Conservation (phyloP, 2,888 invertebrate species). For the Leucophenga montana region DNA sequence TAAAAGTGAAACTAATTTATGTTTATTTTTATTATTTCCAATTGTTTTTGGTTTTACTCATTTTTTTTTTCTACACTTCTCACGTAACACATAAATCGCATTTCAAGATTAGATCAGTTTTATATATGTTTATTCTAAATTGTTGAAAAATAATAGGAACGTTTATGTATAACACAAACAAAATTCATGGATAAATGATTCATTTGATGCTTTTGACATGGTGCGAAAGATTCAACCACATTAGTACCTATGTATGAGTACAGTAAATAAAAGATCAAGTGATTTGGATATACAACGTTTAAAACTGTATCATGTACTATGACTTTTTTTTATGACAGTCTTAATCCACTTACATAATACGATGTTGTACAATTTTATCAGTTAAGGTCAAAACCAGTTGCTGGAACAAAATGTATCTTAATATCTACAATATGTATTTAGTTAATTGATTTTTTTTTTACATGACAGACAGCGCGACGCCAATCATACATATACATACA, state of each 20-base stretch:
- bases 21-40: too few relatives aligned
- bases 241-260: too few relatives aligned
- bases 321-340: not conserved
- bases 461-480: constrained; percentile 10
- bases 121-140: not conserved
- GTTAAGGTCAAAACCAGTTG: constrained; percentile 13
- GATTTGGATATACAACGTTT: too few relatives aligned
- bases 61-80: constrained; percentile 8
- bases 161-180: not conserved
- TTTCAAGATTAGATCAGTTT: constrained; percentile 19
- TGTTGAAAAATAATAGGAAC: too few relatives aligned
- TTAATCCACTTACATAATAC: too few relatives aligned
- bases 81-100: constrained; percentile 19
- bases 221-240: too few relatives aligned
- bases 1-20: constrained; percentile 19
- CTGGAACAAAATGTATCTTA: too few relatives aligned
- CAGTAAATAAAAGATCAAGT: too few relatives aligned
- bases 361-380: not conserved
- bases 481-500: too few relatives aligned
- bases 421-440: too few relatives aligned
- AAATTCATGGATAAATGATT: constrained; percentile 20
- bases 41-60: not conserved
- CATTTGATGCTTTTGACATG: not conserved
- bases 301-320: not conserved
- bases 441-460: not conserved